Percentiles rank a stretch among this genome's conserved stretches.
phyloP scores from a whole-genome alignment of 2,797 vertebrate genomes.

The Coregonus sp. region DNA sequence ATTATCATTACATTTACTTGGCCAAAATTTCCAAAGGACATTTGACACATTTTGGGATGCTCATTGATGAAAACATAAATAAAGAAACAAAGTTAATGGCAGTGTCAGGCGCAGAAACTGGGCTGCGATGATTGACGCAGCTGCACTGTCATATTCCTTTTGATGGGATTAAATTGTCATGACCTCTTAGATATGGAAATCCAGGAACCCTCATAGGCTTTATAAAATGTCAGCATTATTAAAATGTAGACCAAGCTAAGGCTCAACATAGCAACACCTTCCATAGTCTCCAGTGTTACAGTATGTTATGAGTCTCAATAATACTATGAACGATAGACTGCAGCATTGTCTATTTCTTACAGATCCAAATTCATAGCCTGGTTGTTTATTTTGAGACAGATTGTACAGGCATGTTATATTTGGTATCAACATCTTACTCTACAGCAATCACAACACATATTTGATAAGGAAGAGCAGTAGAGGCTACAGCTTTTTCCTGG shows the following conservation, averaged over 20 bases:
- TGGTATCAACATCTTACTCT: slow-evolving; percentile 38
- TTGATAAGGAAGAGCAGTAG: not conserved
- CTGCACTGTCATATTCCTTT: slow-evolving; percentile 69
- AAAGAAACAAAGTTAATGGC: slow-evolving; percentile 40
- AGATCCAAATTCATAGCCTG: not conserved
- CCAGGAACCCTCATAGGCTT: slow-evolving; percentile 59
- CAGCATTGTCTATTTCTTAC: not conserved
- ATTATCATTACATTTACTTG: slow-evolving; percentile 8
- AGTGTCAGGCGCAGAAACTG: slow-evolving; percentile 33
- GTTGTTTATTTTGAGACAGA: not conserved
- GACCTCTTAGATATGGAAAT: slow-evolving; percentile 77
- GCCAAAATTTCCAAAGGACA: not conserved
- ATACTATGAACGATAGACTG: not conserved
- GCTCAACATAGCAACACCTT: slow-evolving; percentile 26
- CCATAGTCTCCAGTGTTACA: not conserved
- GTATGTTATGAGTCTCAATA: not conserved
- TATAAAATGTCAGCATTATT: slow-evolving; percentile 71
- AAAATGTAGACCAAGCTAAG: slow-evolving; percentile 54
- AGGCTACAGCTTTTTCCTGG: not conserved
- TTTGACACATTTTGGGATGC: not conserved
- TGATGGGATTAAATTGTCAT: slow-evolving; percentile 76
- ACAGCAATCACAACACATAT: slow-evolving; percentile 12
- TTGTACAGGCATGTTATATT: slow-evolving; percentile 14
- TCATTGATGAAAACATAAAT: slow-evolving; percentile 30
- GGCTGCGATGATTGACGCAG: slow-evolving; percentile 61